phyloP scores from a whole-genome alignment of 2,113 vertebrate genomes.

The Isichthys henryi region DNA sequence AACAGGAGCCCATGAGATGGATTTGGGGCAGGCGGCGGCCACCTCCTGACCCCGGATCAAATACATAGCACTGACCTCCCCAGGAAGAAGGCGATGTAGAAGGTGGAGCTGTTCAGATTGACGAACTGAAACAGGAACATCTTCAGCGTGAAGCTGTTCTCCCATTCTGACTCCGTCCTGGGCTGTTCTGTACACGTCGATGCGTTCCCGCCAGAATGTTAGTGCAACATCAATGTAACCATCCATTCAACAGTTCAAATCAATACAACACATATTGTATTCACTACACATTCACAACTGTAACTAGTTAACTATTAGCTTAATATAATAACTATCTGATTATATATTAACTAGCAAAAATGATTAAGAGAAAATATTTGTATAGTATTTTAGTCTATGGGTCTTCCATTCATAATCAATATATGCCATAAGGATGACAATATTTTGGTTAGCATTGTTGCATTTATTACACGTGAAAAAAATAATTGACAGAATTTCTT shows the following conservation, averaged over 20 bases:
- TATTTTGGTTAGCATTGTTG: background rate
- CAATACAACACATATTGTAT: background rate
- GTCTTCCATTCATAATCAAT: background rate
- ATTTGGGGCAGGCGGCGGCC: background rate
- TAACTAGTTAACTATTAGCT: background rate
- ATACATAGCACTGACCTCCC: slow-evolving; percentile 68
- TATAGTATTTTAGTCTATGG: background rate
- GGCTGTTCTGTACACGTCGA: slow-evolving; percentile 77
- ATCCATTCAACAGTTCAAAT: background rate
- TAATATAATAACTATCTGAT: background rate
- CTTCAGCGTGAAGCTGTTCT: slow-evolving; percentile 96
- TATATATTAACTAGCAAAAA: background rate
- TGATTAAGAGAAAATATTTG: background rate
- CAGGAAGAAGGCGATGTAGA: slow-evolving; percentile 96
- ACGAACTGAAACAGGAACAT: slow-evolving; percentile 99
- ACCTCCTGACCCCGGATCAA: background rate
- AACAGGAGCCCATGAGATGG: slow-evolving; percentile 33
- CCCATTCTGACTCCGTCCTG: slow-evolving; percentile 91
- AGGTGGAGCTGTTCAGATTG: slow-evolving; percentile 95
- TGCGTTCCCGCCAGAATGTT: background rate
- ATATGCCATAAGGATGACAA: background rate
- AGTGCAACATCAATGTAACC: background rate
- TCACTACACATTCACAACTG: background rate
- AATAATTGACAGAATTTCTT: slow-evolving; percentile 44
- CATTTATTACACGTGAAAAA: background rate